phyloP scores from a whole-genome alignment of 2,888 invertebrate species.

The Euzophera pinguis region DNA sequence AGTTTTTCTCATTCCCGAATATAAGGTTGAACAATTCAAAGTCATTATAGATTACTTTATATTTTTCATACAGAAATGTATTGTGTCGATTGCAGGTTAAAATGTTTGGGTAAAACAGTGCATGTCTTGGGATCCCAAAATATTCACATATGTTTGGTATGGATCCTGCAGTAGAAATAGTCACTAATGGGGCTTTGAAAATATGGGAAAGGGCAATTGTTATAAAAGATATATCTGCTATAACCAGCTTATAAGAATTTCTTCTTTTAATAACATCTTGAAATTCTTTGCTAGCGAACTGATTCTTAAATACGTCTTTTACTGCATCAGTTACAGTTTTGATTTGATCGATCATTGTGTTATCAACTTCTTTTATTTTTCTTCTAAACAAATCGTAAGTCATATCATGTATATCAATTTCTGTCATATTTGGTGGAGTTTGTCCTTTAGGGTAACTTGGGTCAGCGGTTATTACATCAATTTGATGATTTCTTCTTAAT shows the following conservation, averaged over 20 bases:
- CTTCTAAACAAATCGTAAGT: constrained; percentile 29
- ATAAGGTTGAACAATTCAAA: too few species aligned
- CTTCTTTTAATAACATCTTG: neutral
- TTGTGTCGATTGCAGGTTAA: neutral
- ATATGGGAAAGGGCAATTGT: neutral
- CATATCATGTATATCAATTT: constrained; percentile 40
- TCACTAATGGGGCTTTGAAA: neutral
- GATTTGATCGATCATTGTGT: too few species aligned
- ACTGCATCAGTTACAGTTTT: neutral
- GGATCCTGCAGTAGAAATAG: neutral
- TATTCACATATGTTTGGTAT: neutral
- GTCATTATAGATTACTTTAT: too few species aligned
- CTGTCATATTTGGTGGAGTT: constrained; percentile 34
- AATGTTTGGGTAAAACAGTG: neutral
- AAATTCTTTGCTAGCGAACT: neutral
- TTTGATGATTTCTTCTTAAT: constrained; percentile 35
- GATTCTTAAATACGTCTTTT: neutral
- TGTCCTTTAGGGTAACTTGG: constrained; percentile 30
- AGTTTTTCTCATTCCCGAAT: too few species aligned
- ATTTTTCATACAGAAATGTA: neutral
- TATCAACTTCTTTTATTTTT: neutral
- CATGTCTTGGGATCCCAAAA: neutral
- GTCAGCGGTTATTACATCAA: constrained; percentile 35
- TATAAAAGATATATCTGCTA: neutral
- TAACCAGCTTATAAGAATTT: neutral